Evolutionary conservation across 2,113 vertebrate species (phyloP), one percentile per base, ranked within the genome.

Genomic region (Vicugna pacos): DNA sequence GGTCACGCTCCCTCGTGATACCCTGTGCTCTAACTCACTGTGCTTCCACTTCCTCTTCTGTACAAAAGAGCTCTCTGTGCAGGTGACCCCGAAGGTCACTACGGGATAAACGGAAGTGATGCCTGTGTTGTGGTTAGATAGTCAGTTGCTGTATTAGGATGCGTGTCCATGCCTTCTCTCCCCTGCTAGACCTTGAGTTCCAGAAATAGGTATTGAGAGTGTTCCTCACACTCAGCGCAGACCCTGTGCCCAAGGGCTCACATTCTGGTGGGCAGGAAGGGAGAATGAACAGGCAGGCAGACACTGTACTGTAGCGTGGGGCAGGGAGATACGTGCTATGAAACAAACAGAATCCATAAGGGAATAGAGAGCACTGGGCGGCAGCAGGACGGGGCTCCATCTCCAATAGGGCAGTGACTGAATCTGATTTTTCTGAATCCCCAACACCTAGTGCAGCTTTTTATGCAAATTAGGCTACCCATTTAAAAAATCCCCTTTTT

Each of bases 401-500:
- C 24, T 46, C 12, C 5, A 15, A 6, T 1, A 19, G 42, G 30
- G 30, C 50, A 8, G 76, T 50, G 32, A 13, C 58, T 22, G 9
- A 56, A 3, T 56, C 75, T 12, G n/a, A 30, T 11, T 69, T 64
- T 62, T 75, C 90, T 58, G 65, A 93, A 35, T 83, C 80, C 54
- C 3, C 26, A 60, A 20, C 17, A 67, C 54, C 6, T 3, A 46
- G 82, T 62, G 58, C n/a, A 12, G n/a, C 82, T 85, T 85, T 75
- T 96, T 67, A 91, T 91, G 92, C 84, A 80, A 95, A 95, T 32
- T 14, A 82, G 81, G 11, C 76, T 76, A 52, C 94, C 72, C 46
- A 17, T 88, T 93, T 56, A 46, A 46, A 38, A 64, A 82, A 7
- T 67, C 46, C 46, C 26, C 50, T 81, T 86, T 94, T 77, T 67